phyloP scores from a whole-genome alignment of 1,140 invertebrate species.

The Trypoxylus dichotomus region DNA sequence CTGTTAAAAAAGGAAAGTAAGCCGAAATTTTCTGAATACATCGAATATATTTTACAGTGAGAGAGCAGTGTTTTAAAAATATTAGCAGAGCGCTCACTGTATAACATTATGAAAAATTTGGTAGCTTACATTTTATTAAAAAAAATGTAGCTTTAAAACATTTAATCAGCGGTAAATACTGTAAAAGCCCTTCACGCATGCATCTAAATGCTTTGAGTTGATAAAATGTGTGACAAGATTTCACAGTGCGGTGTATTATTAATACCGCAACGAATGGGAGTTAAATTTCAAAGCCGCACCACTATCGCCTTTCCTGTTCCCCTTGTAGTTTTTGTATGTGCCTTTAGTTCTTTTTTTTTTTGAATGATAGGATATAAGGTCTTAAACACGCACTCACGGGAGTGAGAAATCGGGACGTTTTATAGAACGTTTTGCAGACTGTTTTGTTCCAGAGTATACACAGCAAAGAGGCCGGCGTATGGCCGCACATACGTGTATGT shows the following conservation, averaged over 20 bases:
- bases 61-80: no score
- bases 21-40: no score
- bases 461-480: neutral
- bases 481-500: neutral
- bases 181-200: no score
- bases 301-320: neutral
- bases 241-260: conserved; percentile 8
- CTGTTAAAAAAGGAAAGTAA: no score
- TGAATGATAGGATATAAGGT: neutral
- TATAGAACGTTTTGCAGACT: neutral
- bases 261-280: conserved; percentile 12
- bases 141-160: neutral
- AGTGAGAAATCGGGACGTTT: conserved; percentile 10
- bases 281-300: conserved; percentile 5
- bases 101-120: no score
- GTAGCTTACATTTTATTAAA: no score
- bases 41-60: no score
- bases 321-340: neutral
- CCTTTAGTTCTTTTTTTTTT: conserved; percentile 2
- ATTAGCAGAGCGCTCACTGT: no score
- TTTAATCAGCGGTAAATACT: neutral
- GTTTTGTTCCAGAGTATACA: neutral
- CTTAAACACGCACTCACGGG: neutral
- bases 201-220: neutral
- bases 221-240: conserved; percentile 16